A percentile compares a stretch with the other conserved stretches of the same genome.
phyloP scores from a whole-genome alignment of 1,140 invertebrate genomes.

The Lepidurus packardi region DNA sequence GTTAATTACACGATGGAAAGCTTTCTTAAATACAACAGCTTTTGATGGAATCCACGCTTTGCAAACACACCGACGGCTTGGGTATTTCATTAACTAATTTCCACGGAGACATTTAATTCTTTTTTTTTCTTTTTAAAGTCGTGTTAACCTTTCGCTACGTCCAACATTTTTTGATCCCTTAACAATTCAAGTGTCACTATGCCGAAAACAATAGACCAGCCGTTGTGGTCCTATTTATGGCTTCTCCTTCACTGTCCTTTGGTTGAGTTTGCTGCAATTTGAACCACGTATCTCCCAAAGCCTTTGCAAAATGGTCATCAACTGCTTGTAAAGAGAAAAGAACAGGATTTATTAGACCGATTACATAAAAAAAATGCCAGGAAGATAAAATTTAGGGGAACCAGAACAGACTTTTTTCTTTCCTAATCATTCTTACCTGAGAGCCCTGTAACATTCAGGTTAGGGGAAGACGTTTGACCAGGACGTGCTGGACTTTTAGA shows the following conservation, averaged over 20 bases:
- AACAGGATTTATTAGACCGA: neutral
- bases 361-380: slow-evolving; percentile 24
- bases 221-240: neutral
- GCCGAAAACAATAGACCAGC: slow-evolving; percentile 8
- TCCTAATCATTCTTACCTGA: slow-evolving; percentile 38
- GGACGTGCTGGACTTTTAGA: slow-evolving; percentile 33
- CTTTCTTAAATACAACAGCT: neutral
- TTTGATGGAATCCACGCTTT: neutral
- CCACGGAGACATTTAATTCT: no score
- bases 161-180: slow-evolving; percentile 5
- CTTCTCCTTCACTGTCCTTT: slow-evolving; percentile 20
- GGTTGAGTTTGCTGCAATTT: slow-evolving; percentile 51
- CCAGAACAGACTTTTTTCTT: neutral
- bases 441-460: slow-evolving; percentile 44
- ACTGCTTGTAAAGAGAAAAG: slow-evolving; percentile 52
- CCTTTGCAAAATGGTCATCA: slow-evolving; percentile 95
- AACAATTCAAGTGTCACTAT: neutral
- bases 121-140: neutral
- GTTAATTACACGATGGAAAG: neutral
- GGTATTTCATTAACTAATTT: no score
- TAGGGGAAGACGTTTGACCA: slow-evolving; percentile 39
- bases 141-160: neutral
- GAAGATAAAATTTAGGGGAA: neutral
- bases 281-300: slow-evolving; percentile 86
- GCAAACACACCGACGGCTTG: no score